Conservation (phyloP, 1,140 invertebrate species). For the Drosophila persimilis region DNA sequence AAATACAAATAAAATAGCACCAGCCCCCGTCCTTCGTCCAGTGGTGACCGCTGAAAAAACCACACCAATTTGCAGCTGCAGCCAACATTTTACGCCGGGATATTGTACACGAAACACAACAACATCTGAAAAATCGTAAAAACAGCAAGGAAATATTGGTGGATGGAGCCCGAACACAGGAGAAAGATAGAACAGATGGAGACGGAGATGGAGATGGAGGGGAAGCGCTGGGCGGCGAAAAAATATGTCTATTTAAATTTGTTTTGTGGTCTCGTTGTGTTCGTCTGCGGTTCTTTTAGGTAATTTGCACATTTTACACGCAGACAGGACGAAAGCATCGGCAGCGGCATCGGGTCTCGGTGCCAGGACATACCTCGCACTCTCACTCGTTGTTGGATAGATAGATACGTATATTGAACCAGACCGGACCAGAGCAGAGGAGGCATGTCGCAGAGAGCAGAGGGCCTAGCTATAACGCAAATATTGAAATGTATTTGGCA, state of each 20-base stretch:
- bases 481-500: conserved; percentile 82
- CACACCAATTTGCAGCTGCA: conserved; percentile 76
- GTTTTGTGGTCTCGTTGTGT: conserved; percentile 81
- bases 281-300: conserved; percentile 81
- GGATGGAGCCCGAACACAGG: conserved; percentile 9
- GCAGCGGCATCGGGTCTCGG: no score
- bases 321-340: conserved; percentile 53
- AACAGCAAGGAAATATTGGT: conserved; percentile 47
- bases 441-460: background rate
- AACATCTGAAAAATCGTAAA: conserved; percentile 61
- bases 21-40: conserved; percentile 10
- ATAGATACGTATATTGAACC: conserved; percentile 55
- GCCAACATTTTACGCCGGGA: conserved; percentile 72
- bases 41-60: conserved; percentile 37
- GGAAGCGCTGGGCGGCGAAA: conserved; percentile 49
- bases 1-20: conserved; percentile 74
- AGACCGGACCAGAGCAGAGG: conserved; percentile 8
- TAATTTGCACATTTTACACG: conserved; percentile 81
- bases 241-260: conserved; percentile 82
- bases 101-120: conserved; percentile 67
- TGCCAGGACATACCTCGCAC: background rate
- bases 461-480: conserved; percentile 65
- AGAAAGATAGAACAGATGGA: no score
- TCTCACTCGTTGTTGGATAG: background rate
- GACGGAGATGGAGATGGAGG: background rate